Evolutionary conservation across 2,113 vertebrate species (phyloP).

Genomic region (Gnathonemus longibarbis): DNA sequence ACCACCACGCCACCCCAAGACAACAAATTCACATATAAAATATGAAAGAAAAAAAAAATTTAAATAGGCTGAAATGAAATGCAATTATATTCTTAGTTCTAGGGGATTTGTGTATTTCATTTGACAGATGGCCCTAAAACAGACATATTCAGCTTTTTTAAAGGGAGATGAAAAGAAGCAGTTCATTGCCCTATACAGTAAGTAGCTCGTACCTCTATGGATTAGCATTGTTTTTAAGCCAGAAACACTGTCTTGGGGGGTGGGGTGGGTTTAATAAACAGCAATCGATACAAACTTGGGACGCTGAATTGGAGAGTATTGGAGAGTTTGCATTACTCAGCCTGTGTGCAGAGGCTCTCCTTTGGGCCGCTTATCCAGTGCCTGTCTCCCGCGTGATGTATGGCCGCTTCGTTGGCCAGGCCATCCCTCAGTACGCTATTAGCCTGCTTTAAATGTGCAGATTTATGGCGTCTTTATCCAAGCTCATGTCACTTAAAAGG

Average conservation of each 20-base stretch:
- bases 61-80: background rate
- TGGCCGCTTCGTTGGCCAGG: background rate
- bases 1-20: background rate
- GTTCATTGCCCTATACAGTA: background rate
- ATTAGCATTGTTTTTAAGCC: constrained; percentile 29
- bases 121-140: background rate
- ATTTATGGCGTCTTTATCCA: constrained; percentile 14
- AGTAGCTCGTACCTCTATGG: background rate
- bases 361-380: constrained; percentile 11
- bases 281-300: constrained; percentile 28
- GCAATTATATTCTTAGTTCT: background rate
- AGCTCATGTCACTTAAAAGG: constrained; percentile 17
- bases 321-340: constrained; percentile 37
- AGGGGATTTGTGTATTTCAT: background rate
- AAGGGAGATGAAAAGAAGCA: background rate
- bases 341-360: background rate
- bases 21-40: background rate
- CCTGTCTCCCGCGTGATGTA: background rate
- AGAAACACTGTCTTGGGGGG: constrained; percentile 20
- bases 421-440: constrained; percentile 9
- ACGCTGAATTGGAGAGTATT: constrained; percentile 25
- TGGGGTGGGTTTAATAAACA: constrained; percentile 31
- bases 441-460: constrained; percentile 10
- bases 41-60: background rate
- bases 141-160: background rate